Evolutionary conservation across 2,888 invertebrate species (phyloP), one percentile per base, ranked within the genome.

Genomic region (Nomada hirtipes): DNA sequence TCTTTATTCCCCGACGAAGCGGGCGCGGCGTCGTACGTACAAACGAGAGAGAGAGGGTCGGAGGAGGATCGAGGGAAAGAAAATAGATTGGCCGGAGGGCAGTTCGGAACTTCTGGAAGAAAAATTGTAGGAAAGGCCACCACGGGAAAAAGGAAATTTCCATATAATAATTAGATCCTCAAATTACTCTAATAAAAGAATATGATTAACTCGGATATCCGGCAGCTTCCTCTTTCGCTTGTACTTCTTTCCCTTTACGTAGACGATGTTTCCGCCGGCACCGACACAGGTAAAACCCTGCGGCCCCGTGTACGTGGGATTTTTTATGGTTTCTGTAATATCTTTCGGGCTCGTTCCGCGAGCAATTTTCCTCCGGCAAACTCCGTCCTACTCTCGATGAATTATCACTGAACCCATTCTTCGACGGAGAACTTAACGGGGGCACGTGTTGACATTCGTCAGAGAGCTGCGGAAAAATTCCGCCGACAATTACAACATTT

Each of bases 131-230:
- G 76, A 86, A 85, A 78, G 75, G 77, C 74, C 76, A 78, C 77
- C 60, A 80, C 79, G 76, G 83, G 84, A 76, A 75, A 79, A 82
- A 81, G 85, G 86, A 88, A 91, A 91, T 90, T 91, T 92, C 90
- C 91, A 90, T 91, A 89, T 89, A 91, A 92, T 92, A 92, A 92
- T 92, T 92, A 92, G 89, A 90, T 92, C 89, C 89, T 87, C 89
- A 89, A 92, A 92, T 90, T 90, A 89, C 89, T 87, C 83, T 87
- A 89, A 91, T 90, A 89, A 91, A 90, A 88, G 88, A 88, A 90
- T 90, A 91, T 90, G 90, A 90, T 90, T 88, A 90, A 91, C 88
- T 88, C 87, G 82, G 74, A 83, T 83, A 79, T 87, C 84, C 79
- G 29, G 44, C 65, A 81, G 81, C 83, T 83, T 76, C 74, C 81